Conservation (phyloP, 2,113 vertebrate genomes). For the Eclectus roratus region DNA sequence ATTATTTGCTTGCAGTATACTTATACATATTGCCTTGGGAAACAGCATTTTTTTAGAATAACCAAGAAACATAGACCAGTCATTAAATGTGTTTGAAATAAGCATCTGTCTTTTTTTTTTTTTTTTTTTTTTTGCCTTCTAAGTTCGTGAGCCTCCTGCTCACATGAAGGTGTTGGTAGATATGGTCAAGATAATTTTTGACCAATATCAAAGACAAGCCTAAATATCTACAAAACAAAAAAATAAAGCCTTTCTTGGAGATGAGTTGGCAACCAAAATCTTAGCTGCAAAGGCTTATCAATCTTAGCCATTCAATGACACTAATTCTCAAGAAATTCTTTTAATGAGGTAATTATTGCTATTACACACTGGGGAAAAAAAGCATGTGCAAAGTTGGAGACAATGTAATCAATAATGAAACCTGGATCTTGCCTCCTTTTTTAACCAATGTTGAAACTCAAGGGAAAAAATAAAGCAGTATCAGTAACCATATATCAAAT, state of each 20-base stretch:
- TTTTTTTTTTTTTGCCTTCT: neutral
- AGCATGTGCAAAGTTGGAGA: neutral
- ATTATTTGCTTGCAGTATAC: neutral
- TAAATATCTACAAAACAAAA: neutral
- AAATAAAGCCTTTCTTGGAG: neutral
- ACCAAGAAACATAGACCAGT: neutral
- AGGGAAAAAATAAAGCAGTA: neutral
- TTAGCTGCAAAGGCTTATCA: neutral
- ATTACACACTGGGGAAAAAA: neutral
- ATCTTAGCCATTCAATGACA: neutral
- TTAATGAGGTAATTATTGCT: conserved; percentile 22
- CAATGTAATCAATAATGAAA: conserved; percentile 22
- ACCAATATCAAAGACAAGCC: neutral
- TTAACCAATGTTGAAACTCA: conserved; percentile 19
- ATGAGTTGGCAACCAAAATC: neutral
- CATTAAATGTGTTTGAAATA: neutral
- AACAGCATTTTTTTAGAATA: neutral
- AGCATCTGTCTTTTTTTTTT: neutral
- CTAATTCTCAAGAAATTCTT: conserved; percentile 5
- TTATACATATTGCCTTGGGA: neutral
- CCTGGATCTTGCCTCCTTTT: neutral
- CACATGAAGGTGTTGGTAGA: neutral
- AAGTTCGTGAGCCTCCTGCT: neutral
- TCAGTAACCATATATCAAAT: neutral
- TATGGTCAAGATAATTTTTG: neutral